These are phyloP conservation scores for Pseudococcus jackbeardsleyi DNA, from an alignment of 2,888 invertebrate genomes.

Conservation along the genomic window DNA sequence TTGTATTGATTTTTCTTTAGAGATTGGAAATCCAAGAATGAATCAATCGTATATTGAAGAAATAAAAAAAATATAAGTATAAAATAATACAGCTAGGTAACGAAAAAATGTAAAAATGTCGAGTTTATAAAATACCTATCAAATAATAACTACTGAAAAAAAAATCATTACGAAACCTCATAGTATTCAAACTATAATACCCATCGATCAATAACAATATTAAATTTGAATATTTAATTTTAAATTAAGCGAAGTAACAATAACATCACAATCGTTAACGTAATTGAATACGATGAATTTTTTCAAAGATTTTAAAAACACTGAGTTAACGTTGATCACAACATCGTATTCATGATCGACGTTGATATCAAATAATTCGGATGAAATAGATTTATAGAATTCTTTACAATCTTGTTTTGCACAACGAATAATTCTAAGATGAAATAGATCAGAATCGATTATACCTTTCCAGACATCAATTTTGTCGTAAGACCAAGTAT, in stretches of 20 bases:
- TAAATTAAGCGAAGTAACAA: conserved; percentile 4
- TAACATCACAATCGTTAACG: conserved; percentile 24
- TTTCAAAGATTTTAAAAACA: conserved; percentile 15
- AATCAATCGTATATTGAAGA: background rate
- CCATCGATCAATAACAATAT: background rate
- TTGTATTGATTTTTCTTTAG: background rate
- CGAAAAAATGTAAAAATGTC: background rate
- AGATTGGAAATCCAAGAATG: background rate
- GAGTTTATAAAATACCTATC: background rate
- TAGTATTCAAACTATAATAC: too few species aligned
- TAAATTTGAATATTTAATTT: background rate
- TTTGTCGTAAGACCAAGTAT: conserved; percentile 11
- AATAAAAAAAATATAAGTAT: too few species aligned
- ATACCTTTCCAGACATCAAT: background rate
- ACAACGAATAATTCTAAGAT: background rate
- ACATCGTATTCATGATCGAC: conserved; percentile 12
- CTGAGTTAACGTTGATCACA: background rate
- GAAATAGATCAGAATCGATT: background rate
- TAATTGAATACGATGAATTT: conserved; percentile 31
- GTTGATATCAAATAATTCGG: conserved; percentile 1
- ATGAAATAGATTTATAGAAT: conserved; percentile 18
- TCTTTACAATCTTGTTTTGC: background rate
- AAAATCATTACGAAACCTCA: too few species aligned
- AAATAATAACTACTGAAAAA: too few species aligned
- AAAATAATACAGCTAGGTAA: background rate